Base-by-base conservation (phyloP, 1,140 invertebrate species). In the Drosophila nebulosa region DNA sequence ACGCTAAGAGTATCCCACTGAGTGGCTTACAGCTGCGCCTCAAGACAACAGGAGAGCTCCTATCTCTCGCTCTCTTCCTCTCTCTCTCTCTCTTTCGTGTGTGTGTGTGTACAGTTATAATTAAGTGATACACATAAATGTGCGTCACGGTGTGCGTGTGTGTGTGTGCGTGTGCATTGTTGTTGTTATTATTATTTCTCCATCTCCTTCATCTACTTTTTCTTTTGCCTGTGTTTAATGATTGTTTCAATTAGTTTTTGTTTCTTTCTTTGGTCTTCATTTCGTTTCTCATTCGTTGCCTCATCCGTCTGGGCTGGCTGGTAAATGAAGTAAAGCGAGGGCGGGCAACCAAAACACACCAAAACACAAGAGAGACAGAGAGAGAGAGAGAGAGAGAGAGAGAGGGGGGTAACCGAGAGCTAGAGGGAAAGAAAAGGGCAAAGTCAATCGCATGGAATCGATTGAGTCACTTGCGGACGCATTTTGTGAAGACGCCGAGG, bases 101-200 rank as follows among this genome's bases (percentile, higher is more conserved):
- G 53, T 69, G 60, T 76, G 65, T 79, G 77, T 86, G 78, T 81
- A 69, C 81, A 69, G 81, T 85, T 80, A 86, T 86, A 85, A 85
- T 85, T 85, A 85, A 85, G 81, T 85, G 81, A 85, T 85, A 85
- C 70, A 81, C 74, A 85, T 81, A 73, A 74, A 70, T 56, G 65
- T 62, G 58, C 51, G 63, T 39, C 59, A 53, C 30, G 30, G 69
- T 50, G 36, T 65, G n/a, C 7, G 21, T 50, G 24, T 24, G 24
- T 24, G 24, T 24, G 24, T 36, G 35, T 36, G n/a, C n/a, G n/a
- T 42, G 39, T 42, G 62, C 39, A 51, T 39, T 22, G 30, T 64
- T 55, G 35, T 59, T 42, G 14, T 18, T 42, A 21, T 39, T 39
- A 27, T 58, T 58, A 4, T 21, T 58, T 18, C 32, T 24, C 24